Evolutionary conservation across 2,113 vertebrate species (phyloP).

Genomic region (Puntigrus tetrazona): DNA sequence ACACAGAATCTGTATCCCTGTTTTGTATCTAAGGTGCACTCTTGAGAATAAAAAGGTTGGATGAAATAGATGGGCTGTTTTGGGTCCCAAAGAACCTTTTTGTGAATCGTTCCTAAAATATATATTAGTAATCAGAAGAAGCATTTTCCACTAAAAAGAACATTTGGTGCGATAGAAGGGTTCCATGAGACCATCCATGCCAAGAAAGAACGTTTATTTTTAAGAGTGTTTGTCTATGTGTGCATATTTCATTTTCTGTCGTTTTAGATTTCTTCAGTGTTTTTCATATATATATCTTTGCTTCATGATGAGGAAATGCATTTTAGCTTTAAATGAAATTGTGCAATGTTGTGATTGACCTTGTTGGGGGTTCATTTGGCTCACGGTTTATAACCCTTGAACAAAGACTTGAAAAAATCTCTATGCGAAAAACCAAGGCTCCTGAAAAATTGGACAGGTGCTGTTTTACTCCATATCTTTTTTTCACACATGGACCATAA

Average conservation of each 20-base stretch:
- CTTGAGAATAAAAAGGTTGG: too few relatives aligned
- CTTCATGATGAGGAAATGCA: background rate
- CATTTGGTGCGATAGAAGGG: too few relatives aligned
- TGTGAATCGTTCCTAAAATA: too few relatives aligned
- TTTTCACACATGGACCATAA: background rate
- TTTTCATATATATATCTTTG: background rate
- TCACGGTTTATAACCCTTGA: too few relatives aligned
- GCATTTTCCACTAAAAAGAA: too few relatives aligned
- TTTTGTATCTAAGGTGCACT: background rate
- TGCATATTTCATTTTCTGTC: background rate
- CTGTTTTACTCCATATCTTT: background rate
- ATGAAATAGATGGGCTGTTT: too few relatives aligned
- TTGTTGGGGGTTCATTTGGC: background rate
- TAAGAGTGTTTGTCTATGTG: too few relatives aligned
- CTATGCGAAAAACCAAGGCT: background rate
- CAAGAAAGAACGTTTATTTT: too few relatives aligned
- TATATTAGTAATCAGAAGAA: too few relatives aligned
- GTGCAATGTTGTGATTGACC: background rate
- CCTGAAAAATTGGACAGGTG: background rate
- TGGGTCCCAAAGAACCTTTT: too few relatives aligned
- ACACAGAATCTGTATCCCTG: background rate
- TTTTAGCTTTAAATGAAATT: background rate
- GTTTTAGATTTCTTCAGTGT: background rate
- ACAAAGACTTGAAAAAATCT: background rate
- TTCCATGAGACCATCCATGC: background rate